phyloP scores from a whole-genome alignment of 1,140 invertebrate genomes.

The Glossosoma conforme region DNA sequence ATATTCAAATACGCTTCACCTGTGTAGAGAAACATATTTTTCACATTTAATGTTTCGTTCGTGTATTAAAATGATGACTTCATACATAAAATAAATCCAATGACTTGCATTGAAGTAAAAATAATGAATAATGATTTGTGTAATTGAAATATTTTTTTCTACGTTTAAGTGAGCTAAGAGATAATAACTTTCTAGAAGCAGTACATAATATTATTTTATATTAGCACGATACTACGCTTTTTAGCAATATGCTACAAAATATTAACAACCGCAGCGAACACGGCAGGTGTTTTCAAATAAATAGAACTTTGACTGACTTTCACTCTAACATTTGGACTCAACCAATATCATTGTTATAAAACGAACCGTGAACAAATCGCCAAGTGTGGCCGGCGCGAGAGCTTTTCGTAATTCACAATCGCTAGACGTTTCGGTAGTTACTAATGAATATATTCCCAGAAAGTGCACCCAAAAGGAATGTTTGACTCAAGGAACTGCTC shows the following conservation, averaged over 20 bases:
- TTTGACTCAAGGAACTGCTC: slow-evolving; percentile 14
- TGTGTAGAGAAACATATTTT: too few relatives aligned
- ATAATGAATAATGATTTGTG: not conserved
- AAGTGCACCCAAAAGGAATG: slow-evolving; percentile 26
- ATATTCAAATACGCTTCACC: too few relatives aligned
- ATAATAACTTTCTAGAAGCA: slow-evolving; percentile 12
- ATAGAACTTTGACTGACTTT: slow-evolving; percentile 3
- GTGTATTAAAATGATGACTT: too few relatives aligned
- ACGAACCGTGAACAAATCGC: slow-evolving; percentile 7
- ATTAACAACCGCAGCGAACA: slow-evolving; percentile 24
- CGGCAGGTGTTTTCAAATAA: slow-evolving; percentile 30
- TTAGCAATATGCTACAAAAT: slow-evolving; percentile 3
- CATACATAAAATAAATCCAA: too few relatives aligned
- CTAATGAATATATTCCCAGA: slow-evolving; percentile 15
- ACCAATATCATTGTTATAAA: too few relatives aligned
- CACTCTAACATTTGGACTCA: too few relatives aligned
- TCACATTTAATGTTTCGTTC: too few relatives aligned
- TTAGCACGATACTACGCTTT: slow-evolving; percentile 15
- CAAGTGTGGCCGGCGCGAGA: slow-evolving; percentile 28
- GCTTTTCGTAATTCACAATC: too few relatives aligned
- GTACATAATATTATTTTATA: slow-evolving; percentile 5
- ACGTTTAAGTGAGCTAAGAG: slow-evolving; percentile 8
- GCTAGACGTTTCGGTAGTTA: too few relatives aligned
- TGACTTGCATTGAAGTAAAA: not conserved
- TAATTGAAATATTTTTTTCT: not conserved